Base-by-base conservation (phyloP, 2,797 vertebrate genomes). In the Mormyrops attenuatus region DNA sequence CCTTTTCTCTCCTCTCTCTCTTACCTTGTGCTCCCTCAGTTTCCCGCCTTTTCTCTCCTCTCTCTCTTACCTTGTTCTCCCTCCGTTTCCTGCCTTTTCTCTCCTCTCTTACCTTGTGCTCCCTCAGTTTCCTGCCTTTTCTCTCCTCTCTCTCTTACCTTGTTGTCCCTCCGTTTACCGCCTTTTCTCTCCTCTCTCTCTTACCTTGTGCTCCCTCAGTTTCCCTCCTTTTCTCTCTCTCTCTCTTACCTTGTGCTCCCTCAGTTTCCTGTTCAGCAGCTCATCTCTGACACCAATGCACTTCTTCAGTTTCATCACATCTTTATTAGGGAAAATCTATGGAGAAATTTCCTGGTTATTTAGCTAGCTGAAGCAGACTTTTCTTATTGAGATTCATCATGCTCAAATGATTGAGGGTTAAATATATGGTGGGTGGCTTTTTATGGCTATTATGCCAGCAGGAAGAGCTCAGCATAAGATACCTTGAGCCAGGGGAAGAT, bases 401-500 rank as follows among this genome's bases (percentile, higher is more conserved):
- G 60, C 22, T 63, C n/a, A 63, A 63, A 26, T 63, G 60, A 63
- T 26, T 26, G 22, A 3, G 7, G 22, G 22, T 63, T 63, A 26
- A 11, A 26, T 22, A 8, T 63, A 63, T 22, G 66, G 13, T 73
- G 30, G 26, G 38, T 0, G 66, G 9, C 1, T 73, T 73, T 41
- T 38, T 41, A 5, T 17, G 30, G 34, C 34, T 20, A 77, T 34
- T 34, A 41, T 15, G 34, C 69, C 30, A 77, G 13, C 69, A 41
- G 69, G 34, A 77, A 7, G 13, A 77, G 30, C 69, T 77, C 3
- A 30, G 44, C 17, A 22, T 5, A 13, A 80, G 22, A 34, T 82
- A 96, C 96, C 94, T 94, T 93, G 87, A 96, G 90, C 95, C 96
- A 96, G 90, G 96, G 95, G 90, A 93, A 97, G 26, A 96, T 92